Conservation (phyloP, 2,797 vertebrate species). For the Acanthopagrus latus region DNA sequence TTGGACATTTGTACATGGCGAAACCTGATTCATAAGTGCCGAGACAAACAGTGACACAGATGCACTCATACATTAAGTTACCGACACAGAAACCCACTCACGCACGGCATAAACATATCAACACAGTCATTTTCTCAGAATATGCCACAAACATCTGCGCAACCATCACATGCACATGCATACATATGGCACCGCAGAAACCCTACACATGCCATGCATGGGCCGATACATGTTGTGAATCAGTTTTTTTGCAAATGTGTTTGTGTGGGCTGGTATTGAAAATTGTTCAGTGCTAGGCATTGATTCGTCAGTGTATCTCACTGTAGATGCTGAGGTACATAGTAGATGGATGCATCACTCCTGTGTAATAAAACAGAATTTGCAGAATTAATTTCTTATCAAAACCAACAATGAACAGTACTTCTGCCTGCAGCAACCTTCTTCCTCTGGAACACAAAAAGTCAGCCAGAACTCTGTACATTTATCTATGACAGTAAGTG, state of each 20-base stretch:
- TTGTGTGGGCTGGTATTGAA: constrained; percentile 21
- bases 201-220: constrained; percentile 57
- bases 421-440: background rate
- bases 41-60: constrained; percentile 30
- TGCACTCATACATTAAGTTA: constrained; percentile 21
- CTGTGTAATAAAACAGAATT: too few relatives aligned
- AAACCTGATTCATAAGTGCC: constrained; percentile 38
- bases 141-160: constrained; percentile 27
- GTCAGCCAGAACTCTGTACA: constrained; percentile 1
- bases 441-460: background rate
- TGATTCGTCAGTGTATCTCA: background rate
- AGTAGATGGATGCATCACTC: background rate
- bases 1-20: constrained; percentile 56
- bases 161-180: constrained; percentile 58
- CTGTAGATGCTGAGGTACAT: background rate
- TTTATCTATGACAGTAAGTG: constrained; percentile 15
- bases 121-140: constrained; percentile 32
- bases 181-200: constrained; percentile 33
- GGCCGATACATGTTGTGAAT: constrained; percentile 27
- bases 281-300: background rate
- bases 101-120: background rate
- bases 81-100: background rate
- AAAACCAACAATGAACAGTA: background rate
- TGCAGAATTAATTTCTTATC: background rate
- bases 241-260: constrained; percentile 22